These are phyloP conservation scores for Euschistus heros DNA, from an alignment of 1,140 invertebrate genomes.

Conservation along the genomic window DNA sequence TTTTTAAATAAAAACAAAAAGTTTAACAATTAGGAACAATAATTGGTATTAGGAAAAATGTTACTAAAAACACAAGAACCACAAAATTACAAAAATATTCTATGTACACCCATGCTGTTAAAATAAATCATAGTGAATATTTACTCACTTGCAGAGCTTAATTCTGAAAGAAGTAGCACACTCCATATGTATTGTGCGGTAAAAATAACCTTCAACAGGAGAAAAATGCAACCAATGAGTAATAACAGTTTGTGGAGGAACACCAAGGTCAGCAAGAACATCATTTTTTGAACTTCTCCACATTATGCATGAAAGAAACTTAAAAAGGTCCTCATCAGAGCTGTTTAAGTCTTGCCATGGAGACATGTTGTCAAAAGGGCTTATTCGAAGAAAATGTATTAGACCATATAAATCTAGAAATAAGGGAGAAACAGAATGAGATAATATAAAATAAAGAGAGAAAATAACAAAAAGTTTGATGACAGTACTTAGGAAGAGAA, in stretches of 20 bases:
- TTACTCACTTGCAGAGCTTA: constrained; percentile 9
- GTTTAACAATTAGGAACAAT: too few species aligned
- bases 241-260: constrained; percentile 39
- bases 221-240: constrained; percentile 40
- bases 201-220: constrained; percentile 44
- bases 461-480: not conserved
- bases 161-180: constrained; percentile 32
- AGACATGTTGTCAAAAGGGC: constrained; percentile 38
- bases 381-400: constrained; percentile 52
- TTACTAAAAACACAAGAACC: too few species aligned
- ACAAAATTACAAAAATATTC: too few species aligned
- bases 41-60: too few species aligned
- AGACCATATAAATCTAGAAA: constrained; percentile 56
- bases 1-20: too few species aligned
- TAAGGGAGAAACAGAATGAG: not conserved
- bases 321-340: constrained; percentile 37
- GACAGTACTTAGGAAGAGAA: too few species aligned
- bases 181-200: constrained; percentile 38
- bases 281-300: constrained; percentile 60
- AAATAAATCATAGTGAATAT: too few species aligned
- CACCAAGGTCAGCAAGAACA: constrained; percentile 42
- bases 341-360: not conserved
- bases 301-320: constrained; percentile 47
- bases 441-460: not conserved
- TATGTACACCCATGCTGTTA: too few species aligned